phyloP scores from a whole-genome alignment of 37 sponge, comb jelly and placozoan species.

The Halichondria panicea region DNA sequence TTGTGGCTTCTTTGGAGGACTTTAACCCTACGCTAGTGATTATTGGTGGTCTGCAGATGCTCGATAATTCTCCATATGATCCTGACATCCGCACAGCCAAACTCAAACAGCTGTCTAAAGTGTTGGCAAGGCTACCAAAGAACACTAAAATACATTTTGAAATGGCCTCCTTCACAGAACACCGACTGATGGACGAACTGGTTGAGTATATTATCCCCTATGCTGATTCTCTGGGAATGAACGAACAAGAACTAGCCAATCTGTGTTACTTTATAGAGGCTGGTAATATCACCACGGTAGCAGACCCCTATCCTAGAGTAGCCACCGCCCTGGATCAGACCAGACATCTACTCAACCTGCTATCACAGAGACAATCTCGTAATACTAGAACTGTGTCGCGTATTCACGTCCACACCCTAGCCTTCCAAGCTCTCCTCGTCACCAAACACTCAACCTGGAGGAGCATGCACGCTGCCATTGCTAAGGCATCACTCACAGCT shows the following conservation, averaged over 20 bases:
- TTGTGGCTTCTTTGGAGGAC: slow-evolving; percentile 7
- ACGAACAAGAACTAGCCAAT: slow-evolving; percentile 88
- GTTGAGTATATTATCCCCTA: slow-evolving; percentile 65
- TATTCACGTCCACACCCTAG: slow-evolving; percentile 85
- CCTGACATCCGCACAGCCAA: slow-evolving; percentile 28
- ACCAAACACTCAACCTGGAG: slow-evolving; percentile 47
- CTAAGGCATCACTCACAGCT: slow-evolving; percentile 80
- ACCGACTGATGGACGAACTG: slow-evolving; percentile 45
- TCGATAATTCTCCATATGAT: slow-evolving; percentile 72
- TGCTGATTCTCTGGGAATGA: slow-evolving; percentile 85
- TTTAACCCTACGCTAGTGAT: slow-evolving; percentile 71
- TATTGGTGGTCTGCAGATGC: slow-evolving; percentile 80
- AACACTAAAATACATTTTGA: slow-evolving; percentile 77
- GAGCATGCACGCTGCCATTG: slow-evolving; percentile 62
- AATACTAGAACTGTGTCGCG: slow-evolving; percentile 54
- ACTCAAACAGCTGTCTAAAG: slow-evolving; percentile 25
- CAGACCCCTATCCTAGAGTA: slow-evolving; percentile 58
- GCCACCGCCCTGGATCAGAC: slow-evolving; percentile 64
- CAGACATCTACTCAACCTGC: slow-evolving; percentile 24
- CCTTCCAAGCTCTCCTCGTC: slow-evolving; percentile 75
- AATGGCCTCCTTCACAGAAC: slow-evolving; percentile 79
- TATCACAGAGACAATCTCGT: no score
- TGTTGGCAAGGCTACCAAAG: slow-evolving; percentile 35
- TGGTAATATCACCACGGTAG: slow-evolving; percentile 35
- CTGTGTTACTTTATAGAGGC: slow-evolving; percentile 29